Percentiles rank a stretch among this genome's conserved stretches.
phyloP scores from a whole-genome alignment of 2,113 vertebrate species.

The Australoheros scitulus region DNA sequence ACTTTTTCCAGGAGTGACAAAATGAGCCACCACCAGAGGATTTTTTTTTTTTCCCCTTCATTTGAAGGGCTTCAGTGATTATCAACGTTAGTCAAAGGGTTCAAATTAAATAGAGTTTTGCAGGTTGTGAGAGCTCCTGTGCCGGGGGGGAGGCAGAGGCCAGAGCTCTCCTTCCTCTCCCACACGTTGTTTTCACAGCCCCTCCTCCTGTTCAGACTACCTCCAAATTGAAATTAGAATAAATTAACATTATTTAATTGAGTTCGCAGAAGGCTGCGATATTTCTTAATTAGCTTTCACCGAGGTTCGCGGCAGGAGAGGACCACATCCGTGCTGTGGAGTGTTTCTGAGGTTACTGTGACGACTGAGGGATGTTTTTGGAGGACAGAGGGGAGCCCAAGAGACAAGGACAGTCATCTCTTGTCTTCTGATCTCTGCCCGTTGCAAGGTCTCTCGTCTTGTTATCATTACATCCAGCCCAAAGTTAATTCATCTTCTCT shows the following conservation, averaged over 20 bases:
- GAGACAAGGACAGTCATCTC: conserved; percentile 71
- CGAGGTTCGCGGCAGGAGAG: conserved; percentile 69
- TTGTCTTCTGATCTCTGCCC: conserved; percentile 47
- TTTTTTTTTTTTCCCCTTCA: conserved; percentile 41
- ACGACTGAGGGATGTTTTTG: conserved; percentile 53
- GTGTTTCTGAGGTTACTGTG: conserved; percentile 56
- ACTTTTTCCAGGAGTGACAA: conserved; percentile 18
- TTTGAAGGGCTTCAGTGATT: conserved; percentile 66
- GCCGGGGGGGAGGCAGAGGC: conserved; percentile 66
- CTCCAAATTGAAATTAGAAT: conserved; percentile 82
- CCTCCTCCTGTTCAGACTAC: conserved; percentile 64
- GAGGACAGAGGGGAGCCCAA: conserved; percentile 59
- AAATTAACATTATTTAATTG: conserved; percentile 86
- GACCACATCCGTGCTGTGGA: conserved; percentile 40
- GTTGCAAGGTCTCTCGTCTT: conserved; percentile 47
- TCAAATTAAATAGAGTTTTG: conserved; percentile 75
- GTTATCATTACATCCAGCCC: conserved; percentile 37
- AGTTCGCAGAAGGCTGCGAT: conserved; percentile 79
- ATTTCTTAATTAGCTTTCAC: conserved; percentile 82
- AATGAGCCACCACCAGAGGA: conserved; percentile 53
- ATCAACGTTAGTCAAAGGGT: conserved; percentile 73
- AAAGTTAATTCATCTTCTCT: conserved; percentile 48
- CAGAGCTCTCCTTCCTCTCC: conserved; percentile 63
- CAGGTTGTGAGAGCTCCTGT: conserved; percentile 58
- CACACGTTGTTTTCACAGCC: conserved; percentile 68